A percentile compares a stretch with the other conserved stretches of the same genome.
Evolutionary conservation across 2,888 invertebrate genomes (phyloP).

Genomic region (Hyposoter dolosus): DNA sequence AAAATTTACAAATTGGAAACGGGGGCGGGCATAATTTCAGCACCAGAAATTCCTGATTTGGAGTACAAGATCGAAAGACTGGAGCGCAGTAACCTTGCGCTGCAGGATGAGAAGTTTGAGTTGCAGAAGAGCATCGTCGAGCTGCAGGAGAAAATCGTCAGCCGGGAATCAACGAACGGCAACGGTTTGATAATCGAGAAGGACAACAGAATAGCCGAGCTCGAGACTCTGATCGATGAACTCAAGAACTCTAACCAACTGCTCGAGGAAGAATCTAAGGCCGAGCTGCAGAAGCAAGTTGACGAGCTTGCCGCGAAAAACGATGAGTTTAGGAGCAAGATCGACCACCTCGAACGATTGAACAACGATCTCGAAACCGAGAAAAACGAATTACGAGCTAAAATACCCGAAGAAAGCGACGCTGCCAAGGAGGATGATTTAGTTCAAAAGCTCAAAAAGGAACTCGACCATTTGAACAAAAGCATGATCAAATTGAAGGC

Average conservation of each 20-base stretch:
- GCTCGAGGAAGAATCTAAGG: constrained; percentile 79
- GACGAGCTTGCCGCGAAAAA: constrained; percentile 76
- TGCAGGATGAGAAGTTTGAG: constrained; percentile 81
- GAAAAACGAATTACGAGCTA: constrained; percentile 72
- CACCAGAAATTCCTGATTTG: constrained; percentile 76
- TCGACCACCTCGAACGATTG: constrained; percentile 77
- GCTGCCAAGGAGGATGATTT: constrained; percentile 79
- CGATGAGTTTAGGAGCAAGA: constrained; percentile 77
- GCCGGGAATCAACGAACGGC: constrained; percentile 70
- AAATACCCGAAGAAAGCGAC: constrained; percentile 72
- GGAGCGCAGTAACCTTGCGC: constrained; percentile 76
- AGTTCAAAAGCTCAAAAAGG: constrained; percentile 87
- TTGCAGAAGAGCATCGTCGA: constrained; percentile 79
- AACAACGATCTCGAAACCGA: constrained; percentile 77
- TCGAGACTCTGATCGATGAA: constrained; percentile 83
- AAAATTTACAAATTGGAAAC: constrained; percentile 79
- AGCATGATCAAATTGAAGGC: constrained; percentile 91
- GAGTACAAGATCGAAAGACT: constrained; percentile 77
- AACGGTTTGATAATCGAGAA: constrained; percentile 77
- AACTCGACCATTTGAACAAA: constrained; percentile 91
- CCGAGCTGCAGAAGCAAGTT: constrained; percentile 78
- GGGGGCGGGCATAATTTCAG: constrained; percentile 75
- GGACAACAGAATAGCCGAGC: constrained; percentile 84
- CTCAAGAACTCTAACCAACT: constrained; percentile 80
- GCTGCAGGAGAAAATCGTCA: constrained; percentile 78